Evolutionary conservation across 37 sponge, comb jelly and placozoan species (phyloP), one percentile per base, ranked within the genome.

Genomic region (Halichondria panicea): DNA sequence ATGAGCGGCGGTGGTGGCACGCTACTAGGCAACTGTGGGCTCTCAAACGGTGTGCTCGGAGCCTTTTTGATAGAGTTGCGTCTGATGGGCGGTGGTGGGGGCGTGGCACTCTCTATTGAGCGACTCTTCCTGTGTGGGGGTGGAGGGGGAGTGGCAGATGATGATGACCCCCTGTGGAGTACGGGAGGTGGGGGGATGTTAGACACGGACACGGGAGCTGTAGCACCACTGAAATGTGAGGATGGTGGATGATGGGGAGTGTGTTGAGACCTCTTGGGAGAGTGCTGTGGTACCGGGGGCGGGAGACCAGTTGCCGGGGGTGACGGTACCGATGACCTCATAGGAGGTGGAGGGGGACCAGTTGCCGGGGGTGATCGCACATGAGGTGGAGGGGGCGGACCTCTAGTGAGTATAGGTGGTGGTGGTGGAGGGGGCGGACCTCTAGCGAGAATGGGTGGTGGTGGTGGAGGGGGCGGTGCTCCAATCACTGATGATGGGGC

Each of bases 311-410:
- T 21, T 50, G 7, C 13, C 22, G 42, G 19, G 25, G 41, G 28
- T 0, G 53, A 3, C 18, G 50, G 21, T 7, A 33, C 19, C 46
- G 55, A 30, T 52, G 9, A 66, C 22, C 28, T 9, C 25, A 35
- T 59, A 8, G 58, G 66, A 8, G 66, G 53, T 15, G 19, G 78
- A 28, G 40, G 70, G 42, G 80, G 70, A 25, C 48, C 41, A 37
- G 72, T 65, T 24, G 70, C 65, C 15, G 63, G 56, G 53, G 70
- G 69, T 11, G 53, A 44, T 9, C 15, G 64, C 13, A 64, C 33
- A 38, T 34, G 71, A 37, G 85, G 85, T 60, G 85, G 85, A 37
- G 77, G 39, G 40, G 82, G 85, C 25, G 25, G 21, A 3, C 72
- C 65, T 19, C 63, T 30, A 63, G 37, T 46, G 30, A 19, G 74